These are phyloP conservation scores for Drosophila santomea DNA, from an alignment of 1,140 invertebrate genomes.

Conservation along the genomic window DNA sequence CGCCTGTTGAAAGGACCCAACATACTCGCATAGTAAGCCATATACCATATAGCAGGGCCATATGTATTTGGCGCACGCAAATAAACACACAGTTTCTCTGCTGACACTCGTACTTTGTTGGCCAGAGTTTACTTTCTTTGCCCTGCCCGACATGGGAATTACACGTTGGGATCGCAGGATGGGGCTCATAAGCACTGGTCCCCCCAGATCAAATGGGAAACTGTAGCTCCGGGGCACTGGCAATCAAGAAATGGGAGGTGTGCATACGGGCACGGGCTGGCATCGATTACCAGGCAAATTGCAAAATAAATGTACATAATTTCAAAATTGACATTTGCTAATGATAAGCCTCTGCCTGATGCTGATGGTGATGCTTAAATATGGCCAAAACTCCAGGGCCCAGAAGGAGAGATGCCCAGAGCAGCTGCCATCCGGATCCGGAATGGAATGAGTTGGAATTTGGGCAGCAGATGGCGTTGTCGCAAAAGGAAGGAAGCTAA, in stretches of 20 bases:
- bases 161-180: slow-evolving; percentile 14
- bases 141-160: slow-evolving; percentile 49
- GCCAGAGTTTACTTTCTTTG: slow-evolving; percentile 30
- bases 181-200: background rate
- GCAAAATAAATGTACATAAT: slow-evolving; percentile 67
- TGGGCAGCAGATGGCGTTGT: slow-evolving; percentile 12
- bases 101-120: slow-evolving; percentile 39
- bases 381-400: slow-evolving; percentile 29
- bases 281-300: slow-evolving; percentile 61
- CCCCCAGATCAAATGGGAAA: slow-evolving; percentile 2
- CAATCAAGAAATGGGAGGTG: background rate
- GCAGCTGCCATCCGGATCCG: slow-evolving; percentile 37
- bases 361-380: slow-evolving; percentile 50
- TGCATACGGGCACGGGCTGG: slow-evolving; percentile 1
- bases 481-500: slow-evolving; percentile 49
- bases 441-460: slow-evolving; percentile 8
- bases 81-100: slow-evolving; percentile 35
- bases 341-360: slow-evolving; percentile 59
- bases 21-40: background rate
- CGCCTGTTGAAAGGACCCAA: slow-evolving; percentile 12
- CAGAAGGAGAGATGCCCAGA: slow-evolving; percentile 11
- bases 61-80: slow-evolving; percentile 9
- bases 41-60: no score
- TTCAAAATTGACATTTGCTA: slow-evolving; percentile 75
- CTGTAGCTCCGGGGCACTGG: slow-evolving; percentile 15